Evolutionary conservation across 2,797 vertebrate species (phyloP), one percentile per base, ranked within the genome.

Genomic region (Brachyrhaphis roseni): DNA sequence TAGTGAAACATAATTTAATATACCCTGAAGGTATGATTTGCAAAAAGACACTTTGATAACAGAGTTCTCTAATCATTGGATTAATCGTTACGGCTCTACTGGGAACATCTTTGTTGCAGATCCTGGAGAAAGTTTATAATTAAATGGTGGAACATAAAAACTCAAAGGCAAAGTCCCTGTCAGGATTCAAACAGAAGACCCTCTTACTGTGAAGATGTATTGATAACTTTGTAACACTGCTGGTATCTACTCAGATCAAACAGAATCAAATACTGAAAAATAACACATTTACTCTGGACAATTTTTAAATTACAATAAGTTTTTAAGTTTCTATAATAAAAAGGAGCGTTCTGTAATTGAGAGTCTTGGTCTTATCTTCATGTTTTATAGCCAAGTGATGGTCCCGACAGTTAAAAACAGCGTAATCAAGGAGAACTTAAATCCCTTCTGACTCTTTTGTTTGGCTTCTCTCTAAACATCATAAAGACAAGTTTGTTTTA

Each of bases 401-500:
- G 59, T 16, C 13, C 28, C 0, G 5, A 15, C 57, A 34, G 31
- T 34, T 34, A 16, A 62, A 62, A 62, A 62, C 59, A 34, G 59
- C 59, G 16, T 34, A 18, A 62, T 26, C 1, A 31, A 66, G 18
- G 16, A 66, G 34, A 66, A 20, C 34, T 20, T 39, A 8, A 39
- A 23, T 6, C 39, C n/a, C 23, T 36, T 53, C 16, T 55, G n/a
- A 45, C 34, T 39, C 31, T n/a, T 45, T 74, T 68, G 45, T 77
- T 76, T 26, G 53, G 51, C 76, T 74, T 75, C 43, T 82, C 73
- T 77, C 51, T 39, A 8, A 76, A 75, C 4, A 55, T 49, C 78
- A 28, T 47, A 76, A 84, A 83, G 78, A 82, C 77, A 64, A 80
- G 8, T 11, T 39, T 83, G 11, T 28, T 34, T 62, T 62, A 34